Conservation (phyloP, 2,113 vertebrate genomes). For the Dermatemys mawii region DNA sequence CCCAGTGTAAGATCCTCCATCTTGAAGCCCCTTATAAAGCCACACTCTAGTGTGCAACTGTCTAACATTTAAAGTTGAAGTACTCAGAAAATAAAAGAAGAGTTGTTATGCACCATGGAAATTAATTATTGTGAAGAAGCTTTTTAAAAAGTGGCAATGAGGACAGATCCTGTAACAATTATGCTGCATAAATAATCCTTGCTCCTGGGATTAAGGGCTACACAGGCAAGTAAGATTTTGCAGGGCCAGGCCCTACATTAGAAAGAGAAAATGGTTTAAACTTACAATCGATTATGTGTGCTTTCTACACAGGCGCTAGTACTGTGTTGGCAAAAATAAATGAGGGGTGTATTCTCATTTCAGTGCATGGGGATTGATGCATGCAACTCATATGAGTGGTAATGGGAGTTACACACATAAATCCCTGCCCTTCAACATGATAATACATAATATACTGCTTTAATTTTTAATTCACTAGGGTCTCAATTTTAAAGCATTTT, state of each 20-base stretch:
- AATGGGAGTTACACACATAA: slow-evolving; percentile 69
- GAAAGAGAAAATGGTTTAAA: slow-evolving; percentile 40
- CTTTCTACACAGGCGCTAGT: slow-evolving; percentile 12
- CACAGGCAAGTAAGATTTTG: neutral
- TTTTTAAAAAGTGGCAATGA: neutral
- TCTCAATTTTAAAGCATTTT: slow-evolving; percentile 84
- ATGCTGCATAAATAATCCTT: slow-evolving; percentile 1
- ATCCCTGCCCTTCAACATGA: slow-evolving; percentile 79
- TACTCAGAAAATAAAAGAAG: neutral
- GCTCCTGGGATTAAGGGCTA: neutral
- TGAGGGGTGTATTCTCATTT: neutral
- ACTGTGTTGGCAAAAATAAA: slow-evolving; percentile 33
- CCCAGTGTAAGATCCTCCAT: neutral
- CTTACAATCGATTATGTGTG: neutral
- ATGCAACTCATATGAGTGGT: slow-evolving; percentile 62
- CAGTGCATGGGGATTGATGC: slow-evolving; percentile 54
- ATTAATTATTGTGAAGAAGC: neutral
- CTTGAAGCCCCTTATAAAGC: neutral
- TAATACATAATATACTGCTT: slow-evolving; percentile 81
- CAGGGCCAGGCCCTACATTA: neutral
- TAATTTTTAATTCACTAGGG: slow-evolving; percentile 84
- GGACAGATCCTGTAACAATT: neutral
- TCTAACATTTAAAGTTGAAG: neutral
- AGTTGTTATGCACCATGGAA: neutral
- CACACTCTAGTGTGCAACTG: neutral